Evolutionary conservation across 2,888 invertebrate species (phyloP).

Genomic region (Fabriciana adippe): DNA sequence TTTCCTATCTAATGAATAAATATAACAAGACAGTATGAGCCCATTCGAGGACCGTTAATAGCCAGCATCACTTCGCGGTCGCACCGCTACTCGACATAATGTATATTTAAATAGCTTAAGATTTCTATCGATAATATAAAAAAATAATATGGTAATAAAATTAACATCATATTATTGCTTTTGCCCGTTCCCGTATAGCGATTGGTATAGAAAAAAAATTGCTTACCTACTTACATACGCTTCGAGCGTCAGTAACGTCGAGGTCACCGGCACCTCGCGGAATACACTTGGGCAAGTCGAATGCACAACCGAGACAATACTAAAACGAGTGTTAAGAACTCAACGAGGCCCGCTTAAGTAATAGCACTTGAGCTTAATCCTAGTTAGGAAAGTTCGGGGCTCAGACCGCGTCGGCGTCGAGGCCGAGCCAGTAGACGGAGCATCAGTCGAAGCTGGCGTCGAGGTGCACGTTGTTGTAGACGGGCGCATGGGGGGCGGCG

Average conservation of each 20-base stretch:
- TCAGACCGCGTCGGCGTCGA: constrained; percentile 62
- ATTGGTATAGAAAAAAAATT: constrained; percentile 80
- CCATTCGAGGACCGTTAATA: constrained; percentile 67
- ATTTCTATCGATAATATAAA: constrained; percentile 79
- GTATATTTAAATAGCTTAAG: constrained; percentile 76
- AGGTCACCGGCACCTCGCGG: constrained; percentile 44
- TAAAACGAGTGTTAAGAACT: constrained; percentile 66
- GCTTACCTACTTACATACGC: constrained; percentile 77
- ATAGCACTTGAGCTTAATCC: constrained; percentile 80
- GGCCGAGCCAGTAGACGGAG: constrained; percentile 73
- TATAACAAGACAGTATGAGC: constrained; percentile 76
- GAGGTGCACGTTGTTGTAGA: constrained; percentile 76
- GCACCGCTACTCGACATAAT: constrained; percentile 77
- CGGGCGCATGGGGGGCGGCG: constrained; percentile 79
- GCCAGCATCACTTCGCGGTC: constrained; percentile 79
- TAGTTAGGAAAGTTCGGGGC: constrained; percentile 62
- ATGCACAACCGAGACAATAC: constrained; percentile 81
- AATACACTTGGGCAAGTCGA: constrained; percentile 78
- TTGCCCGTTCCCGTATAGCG: constrained; percentile 83
- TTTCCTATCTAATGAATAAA: constrained; percentile 81
- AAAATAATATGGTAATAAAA: constrained; percentile 83
- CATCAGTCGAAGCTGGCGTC: constrained; percentile 82
- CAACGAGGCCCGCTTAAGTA: constrained; percentile 75
- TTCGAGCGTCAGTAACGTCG: constrained; percentile 51
- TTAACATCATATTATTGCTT: constrained; percentile 83